A percentile compares a stretch with the other conserved stretches of the same genome.
Conservation (phyloP, 2,888 invertebrate species). For the Scotopteryx bipunctaria region DNA sequence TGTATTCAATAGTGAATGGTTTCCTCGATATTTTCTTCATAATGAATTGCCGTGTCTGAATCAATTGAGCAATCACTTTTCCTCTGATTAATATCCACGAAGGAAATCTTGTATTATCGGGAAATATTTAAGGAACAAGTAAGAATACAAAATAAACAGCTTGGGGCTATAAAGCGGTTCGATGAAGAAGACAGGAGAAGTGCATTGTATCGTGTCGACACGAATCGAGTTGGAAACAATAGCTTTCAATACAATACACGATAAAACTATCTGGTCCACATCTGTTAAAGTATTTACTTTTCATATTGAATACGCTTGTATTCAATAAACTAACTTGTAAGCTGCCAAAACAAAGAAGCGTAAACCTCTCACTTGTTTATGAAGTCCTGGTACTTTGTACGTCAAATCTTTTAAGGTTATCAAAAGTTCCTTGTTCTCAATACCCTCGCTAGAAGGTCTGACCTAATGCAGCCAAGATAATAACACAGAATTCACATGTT, state of each 20-base stretch:
- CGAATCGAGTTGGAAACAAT: conserved; percentile 30
- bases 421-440: no score
- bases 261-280: conserved; percentile 28
- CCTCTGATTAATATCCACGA: not conserved
- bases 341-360: not conserved
- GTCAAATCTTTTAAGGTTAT: no score
- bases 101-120: not conserved
- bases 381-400: not conserved
- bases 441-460: no score
- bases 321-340: no score
- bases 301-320: no score
- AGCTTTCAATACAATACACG: conserved; percentile 23
- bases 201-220: conserved; percentile 13
- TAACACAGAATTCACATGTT: no score
- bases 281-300: not conserved
- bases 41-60: conserved; percentile 1
- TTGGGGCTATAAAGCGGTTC: conserved; percentile 12
- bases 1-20: conserved; percentile 14
- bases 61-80: not conserved
- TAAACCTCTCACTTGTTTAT: not conserved
- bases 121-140: not conserved
- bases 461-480: no score
- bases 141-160: not conserved
- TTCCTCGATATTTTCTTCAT: conserved; percentile 13
- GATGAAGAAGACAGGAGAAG: not conserved